A percentile compares a stretch with the other conserved stretches of the same genome.
phyloP scores from a whole-genome alignment of 1,140 invertebrate species.

The Diprion similis region DNA sequence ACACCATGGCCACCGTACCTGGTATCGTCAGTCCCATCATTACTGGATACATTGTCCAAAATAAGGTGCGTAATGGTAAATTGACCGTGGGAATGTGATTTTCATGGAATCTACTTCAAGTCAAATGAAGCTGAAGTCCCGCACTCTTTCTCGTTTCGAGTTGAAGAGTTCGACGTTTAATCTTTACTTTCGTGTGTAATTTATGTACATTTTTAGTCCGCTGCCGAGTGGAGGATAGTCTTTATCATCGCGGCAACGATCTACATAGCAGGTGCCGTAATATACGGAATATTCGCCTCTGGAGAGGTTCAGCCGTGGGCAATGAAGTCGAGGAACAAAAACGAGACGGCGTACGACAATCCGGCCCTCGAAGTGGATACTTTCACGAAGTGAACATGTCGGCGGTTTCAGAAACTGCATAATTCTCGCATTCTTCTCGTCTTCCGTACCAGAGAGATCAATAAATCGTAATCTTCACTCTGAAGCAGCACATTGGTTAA shows the following conservation, averaged over 20 bases:
- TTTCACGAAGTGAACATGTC: conserved; percentile 16
- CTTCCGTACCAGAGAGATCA: too few species aligned
- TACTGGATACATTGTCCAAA: conserved; percentile 77
- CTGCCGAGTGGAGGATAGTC: conserved; percentile 80
- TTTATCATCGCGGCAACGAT: conserved; percentile 83
- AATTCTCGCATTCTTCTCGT: too few species aligned
- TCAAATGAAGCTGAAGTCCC: too few species aligned
- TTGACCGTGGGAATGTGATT: too few species aligned
- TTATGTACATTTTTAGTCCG: conserved; percentile 61
- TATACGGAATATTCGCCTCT: conserved; percentile 82
- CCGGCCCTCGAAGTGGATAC: conserved; percentile 50
- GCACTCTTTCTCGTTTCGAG: too few species aligned
- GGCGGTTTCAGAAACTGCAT: too few species aligned
- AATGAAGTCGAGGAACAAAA: conserved; percentile 49
- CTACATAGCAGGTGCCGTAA: conserved; percentile 78
- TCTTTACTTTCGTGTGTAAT: background rate
- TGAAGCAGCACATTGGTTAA: too few species aligned
- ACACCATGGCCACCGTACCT: conserved; percentile 87
- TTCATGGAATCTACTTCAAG: too few species aligned
- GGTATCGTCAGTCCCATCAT: conserved; percentile 85
- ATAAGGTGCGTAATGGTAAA: conserved; percentile 63
- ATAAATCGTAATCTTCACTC: too few species aligned
- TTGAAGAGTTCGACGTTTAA: too few species aligned
- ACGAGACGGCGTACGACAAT: conserved; percentile 46
- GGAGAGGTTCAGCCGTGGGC: conserved; percentile 84